These are phyloP conservation scores for Exocentrus adspersus DNA, from an alignment of 2,888 invertebrate species.

Conservation along the genomic window DNA sequence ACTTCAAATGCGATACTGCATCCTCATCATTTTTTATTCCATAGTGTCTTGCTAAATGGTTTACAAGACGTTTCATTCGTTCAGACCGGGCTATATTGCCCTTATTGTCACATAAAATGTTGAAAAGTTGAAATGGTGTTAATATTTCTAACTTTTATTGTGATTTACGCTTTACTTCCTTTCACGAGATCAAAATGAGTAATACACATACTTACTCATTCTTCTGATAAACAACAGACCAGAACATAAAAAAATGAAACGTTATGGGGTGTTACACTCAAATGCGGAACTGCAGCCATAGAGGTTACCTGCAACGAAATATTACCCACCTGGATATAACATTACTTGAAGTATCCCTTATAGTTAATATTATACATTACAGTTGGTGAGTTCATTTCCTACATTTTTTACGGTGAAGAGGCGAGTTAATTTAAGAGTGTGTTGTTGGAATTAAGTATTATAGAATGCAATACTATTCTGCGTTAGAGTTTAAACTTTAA, in stretches of 20 bases:
- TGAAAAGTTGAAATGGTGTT: no score
- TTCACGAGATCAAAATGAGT: no score
- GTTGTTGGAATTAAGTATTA: conserved; percentile 4
- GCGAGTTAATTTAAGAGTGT: conserved; percentile 29
- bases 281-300: conserved; percentile 15
- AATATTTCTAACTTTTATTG: no score
- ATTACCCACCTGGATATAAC: conserved; percentile 21
- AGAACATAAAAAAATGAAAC: conserved; percentile 19
- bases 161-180: no score
- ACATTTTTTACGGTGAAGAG: conserved; percentile 31
- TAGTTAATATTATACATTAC: conserved; percentile 29
- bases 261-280: conserved; percentile 19
- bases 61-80: no score
- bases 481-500: no score
- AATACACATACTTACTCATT: neutral
- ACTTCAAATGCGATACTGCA: no score
- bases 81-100: no score
- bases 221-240: conserved; percentile 6
- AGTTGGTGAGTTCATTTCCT: conserved; percentile 36
- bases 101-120: no score
- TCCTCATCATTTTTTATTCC: no score
- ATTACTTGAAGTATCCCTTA: conserved; percentile 21
- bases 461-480: neutral
- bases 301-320: conserved; percentile 18
- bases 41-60: no score